Percentiles rank a stretch among this genome's conserved stretches.
These are phyloP conservation scores for Paramormyrops hopkinsi DNA, from an alignment of 2,797 vertebrate species.

Conservation along the genomic window DNA sequence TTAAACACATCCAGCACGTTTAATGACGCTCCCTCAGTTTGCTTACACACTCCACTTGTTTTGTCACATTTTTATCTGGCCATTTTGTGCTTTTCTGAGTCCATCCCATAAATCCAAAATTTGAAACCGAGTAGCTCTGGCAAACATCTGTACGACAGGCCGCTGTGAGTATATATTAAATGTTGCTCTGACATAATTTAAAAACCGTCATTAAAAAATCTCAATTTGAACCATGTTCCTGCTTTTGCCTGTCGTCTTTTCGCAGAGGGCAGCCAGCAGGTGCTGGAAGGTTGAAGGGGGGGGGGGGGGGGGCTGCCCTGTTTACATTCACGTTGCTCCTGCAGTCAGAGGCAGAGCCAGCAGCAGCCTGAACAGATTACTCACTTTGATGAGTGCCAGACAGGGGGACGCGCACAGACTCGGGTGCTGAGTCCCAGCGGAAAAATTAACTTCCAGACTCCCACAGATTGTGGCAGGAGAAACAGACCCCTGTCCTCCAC, in stretches of 20 bases:
- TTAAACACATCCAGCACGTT: background rate
- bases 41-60: background rate
- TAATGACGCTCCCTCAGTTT: too few relatives aligned
- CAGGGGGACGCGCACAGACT: slow-evolving; percentile 16
- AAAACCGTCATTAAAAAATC: background rate
- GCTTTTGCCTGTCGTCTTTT: background rate
- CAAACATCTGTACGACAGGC: background rate
- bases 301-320: background rate
- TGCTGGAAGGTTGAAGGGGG: slow-evolving; percentile 22
- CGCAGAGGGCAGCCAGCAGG: slow-evolving; percentile 13
- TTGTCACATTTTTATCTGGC: background rate
- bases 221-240: slow-evolving; percentile 22
- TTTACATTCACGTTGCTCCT: slow-evolving; percentile 27
- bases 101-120: background rate
- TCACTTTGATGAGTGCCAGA: slow-evolving; percentile 29
- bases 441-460: background rate
- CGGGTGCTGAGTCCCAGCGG: slow-evolving; percentile 11
- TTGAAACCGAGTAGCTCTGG: slow-evolving; percentile 10
- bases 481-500: slow-evolving; percentile 9
- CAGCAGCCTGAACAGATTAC: slow-evolving; percentile 30
- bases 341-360: slow-evolving; percentile 22
- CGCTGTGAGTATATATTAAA: background rate
- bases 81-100: background rate
- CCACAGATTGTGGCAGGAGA: background rate
- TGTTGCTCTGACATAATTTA: background rate